These are phyloP conservation scores for Melieria omissa DNA, from an alignment of 2,888 invertebrate species.

Conservation along the genomic window DNA sequence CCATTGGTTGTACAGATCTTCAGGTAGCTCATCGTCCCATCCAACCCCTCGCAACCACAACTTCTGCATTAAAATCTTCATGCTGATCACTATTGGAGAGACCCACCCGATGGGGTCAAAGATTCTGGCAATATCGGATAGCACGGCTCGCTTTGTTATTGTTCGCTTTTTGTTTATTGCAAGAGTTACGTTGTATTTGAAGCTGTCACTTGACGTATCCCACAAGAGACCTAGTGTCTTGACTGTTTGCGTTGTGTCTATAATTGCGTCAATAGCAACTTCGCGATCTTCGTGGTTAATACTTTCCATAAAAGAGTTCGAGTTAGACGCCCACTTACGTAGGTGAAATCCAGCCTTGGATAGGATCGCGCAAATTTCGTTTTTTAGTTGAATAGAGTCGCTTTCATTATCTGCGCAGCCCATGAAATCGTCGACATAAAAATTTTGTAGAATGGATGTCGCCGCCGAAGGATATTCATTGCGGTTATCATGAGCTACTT, in stretches of 20 bases:
- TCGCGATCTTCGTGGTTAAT: constrained; percentile 6
- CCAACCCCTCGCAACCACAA: constrained; percentile 31
- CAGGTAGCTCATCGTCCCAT: constrained; percentile 34
- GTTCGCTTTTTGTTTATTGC: neutral
- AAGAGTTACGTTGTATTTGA: constrained; percentile 24
- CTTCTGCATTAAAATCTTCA: constrained; percentile 39
- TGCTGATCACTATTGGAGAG: constrained; percentile 20
- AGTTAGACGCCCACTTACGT: constrained; percentile 32
- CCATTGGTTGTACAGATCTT: constrained; percentile 15
- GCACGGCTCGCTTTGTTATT: constrained; percentile 25
- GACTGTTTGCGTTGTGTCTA: constrained; percentile 15
- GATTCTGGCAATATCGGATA: constrained; percentile 30
- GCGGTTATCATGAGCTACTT: constrained; percentile 13
- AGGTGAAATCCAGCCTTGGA: constrained; percentile 22
- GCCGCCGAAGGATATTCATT: constrained; percentile 5
- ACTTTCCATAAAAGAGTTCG: neutral
- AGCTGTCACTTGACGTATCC: too few relatives aligned
- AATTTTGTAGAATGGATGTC: constrained; percentile 17
- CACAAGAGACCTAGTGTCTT: too few relatives aligned
- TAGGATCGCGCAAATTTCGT: neutral
- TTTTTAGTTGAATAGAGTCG: constrained; percentile 1
- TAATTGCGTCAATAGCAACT: constrained; percentile 13
- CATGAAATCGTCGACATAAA: constrained; percentile 37
- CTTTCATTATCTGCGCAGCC: constrained; percentile 16
- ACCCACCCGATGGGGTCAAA: constrained; percentile 35